A percentile compares a stretch with the other conserved stretches of the same genome.
phyloP scores from a whole-genome alignment of 2,797 vertebrate species.

The Clarias laeviceps region DNA sequence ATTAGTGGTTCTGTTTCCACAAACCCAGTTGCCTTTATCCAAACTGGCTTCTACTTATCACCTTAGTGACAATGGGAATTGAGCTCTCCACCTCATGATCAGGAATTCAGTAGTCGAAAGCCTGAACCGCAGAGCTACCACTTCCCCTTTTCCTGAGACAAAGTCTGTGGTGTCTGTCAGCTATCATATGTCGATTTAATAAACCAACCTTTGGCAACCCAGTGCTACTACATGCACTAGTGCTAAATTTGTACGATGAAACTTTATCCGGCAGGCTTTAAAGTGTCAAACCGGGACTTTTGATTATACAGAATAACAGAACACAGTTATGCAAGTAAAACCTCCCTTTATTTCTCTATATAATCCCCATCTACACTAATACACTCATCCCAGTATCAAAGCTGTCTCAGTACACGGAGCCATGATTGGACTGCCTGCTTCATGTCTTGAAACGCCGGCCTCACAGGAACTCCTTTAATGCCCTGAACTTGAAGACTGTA shows the following conservation, averaged over 20 bases:
- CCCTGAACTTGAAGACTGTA: too few relatives aligned
- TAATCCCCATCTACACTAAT: too few relatives aligned
- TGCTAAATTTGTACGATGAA: neutral
- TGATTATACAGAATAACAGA: too few relatives aligned
- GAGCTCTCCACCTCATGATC: neutral
- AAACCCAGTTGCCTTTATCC: neutral
- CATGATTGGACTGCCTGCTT: too few relatives aligned
- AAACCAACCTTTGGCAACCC: neutral
- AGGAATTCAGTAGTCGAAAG: neutral
- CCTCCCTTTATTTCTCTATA: too few relatives aligned
- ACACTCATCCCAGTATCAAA: too few relatives aligned
- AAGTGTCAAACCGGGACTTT: too few relatives aligned
- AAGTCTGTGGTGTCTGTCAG: neutral
- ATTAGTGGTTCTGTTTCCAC: neutral
- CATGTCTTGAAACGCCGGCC: too few relatives aligned
- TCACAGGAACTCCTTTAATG: too few relatives aligned
- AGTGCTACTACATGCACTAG: neutral
- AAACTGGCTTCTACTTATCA: too few relatives aligned
- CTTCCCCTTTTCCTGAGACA: neutral
- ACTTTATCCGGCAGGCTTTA: neutral
- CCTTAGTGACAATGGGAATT: neutral
- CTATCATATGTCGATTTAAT: neutral
- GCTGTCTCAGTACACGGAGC: too few relatives aligned
- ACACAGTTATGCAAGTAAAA: too few relatives aligned
- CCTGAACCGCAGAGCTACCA: neutral